Conservation (phyloP, 2,888 invertebrate species). For the Nomada ruficornis region DNA sequence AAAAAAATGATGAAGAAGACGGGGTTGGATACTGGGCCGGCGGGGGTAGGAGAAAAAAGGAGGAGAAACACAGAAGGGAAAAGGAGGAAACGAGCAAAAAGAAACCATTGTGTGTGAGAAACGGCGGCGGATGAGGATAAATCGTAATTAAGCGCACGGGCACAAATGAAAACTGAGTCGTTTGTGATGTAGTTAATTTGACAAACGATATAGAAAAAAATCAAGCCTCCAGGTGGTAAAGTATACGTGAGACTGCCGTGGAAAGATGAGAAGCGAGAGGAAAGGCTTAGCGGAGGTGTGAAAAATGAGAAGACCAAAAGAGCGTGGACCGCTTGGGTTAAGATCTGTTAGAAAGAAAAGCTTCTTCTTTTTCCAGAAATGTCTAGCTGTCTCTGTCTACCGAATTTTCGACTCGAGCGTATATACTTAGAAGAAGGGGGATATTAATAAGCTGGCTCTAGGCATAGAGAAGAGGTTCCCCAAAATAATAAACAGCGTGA, state of each 20-base stretch:
- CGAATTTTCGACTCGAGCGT: not conserved
- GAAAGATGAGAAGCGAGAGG: not conserved
- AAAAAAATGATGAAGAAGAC: constrained; percentile 12
- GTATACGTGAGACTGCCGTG: constrained; percentile 6
- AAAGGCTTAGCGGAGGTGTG: not conserved
- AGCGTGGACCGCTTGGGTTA: too few relatives aligned
- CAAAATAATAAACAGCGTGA: constrained; percentile 29
- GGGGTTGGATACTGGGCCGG: not conserved
- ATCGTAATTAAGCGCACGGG: constrained; percentile 30
- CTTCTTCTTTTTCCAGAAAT: not conserved
- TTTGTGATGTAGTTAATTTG: constrained; percentile 13
- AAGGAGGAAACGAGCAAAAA: not conserved
- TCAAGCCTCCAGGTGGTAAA: constrained; percentile 23
- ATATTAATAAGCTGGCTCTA: not conserved
- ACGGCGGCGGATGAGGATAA: constrained; percentile 21
- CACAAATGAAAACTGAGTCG: not conserved
- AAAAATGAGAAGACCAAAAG: not conserved
- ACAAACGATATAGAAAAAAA: not conserved
- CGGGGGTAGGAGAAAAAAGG: not conserved
- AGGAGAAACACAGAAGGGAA: constrained; percentile 19
- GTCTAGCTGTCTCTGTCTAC: too few relatives aligned
- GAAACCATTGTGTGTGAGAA: constrained; percentile 12
- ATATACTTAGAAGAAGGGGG: not conserved
- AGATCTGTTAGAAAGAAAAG: too few relatives aligned
- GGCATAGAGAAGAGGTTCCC: not conserved